Evolutionary conservation across 2,888 invertebrate species (phyloP).

Genomic region (Hemistola chrysoprasaria): DNA sequence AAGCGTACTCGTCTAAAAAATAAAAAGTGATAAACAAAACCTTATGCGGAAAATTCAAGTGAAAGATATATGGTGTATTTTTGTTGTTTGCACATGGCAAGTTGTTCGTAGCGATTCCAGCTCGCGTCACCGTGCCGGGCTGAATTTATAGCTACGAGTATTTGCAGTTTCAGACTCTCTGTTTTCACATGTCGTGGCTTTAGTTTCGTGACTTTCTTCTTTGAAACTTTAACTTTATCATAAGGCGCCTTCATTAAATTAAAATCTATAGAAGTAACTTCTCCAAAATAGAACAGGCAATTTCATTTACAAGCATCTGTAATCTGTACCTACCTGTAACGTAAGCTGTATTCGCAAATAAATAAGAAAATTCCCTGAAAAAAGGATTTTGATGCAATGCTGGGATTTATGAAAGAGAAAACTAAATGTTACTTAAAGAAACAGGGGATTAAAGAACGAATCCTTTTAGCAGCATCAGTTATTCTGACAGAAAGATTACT

Average conservation of each 20-base stretch:
- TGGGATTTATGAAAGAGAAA: slow-evolving; percentile 8
- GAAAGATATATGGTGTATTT: slow-evolving; percentile 73
- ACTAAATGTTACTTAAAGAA: slow-evolving; percentile 12
- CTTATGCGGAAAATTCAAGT: slow-evolving; percentile 52
- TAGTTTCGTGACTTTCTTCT: slow-evolving; percentile 48
- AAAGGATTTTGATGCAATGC: background rate
- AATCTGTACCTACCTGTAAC: too few relatives aligned
- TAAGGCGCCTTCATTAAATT: slow-evolving; percentile 9
- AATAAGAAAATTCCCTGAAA: too few relatives aligned
- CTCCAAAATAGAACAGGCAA: too few relatives aligned
- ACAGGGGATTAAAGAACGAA: slow-evolving; percentile 21
- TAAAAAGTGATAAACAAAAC: slow-evolving; percentile 42
- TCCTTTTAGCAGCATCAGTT: slow-evolving; percentile 25
- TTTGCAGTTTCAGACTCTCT: slow-evolving; percentile 65
- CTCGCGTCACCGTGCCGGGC: slow-evolving; percentile 65
- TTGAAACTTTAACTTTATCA: slow-evolving; percentile 24
- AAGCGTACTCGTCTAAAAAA: slow-evolving; percentile 30
- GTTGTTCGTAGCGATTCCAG: slow-evolving; percentile 67
- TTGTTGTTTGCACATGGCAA: slow-evolving; percentile 61
- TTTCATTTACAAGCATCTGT: too few relatives aligned
- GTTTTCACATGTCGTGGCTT: slow-evolving; percentile 64
- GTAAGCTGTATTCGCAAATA: too few relatives aligned
- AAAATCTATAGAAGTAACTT: too few relatives aligned
- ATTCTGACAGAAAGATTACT: slow-evolving; percentile 24
- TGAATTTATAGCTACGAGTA: slow-evolving; percentile 77